A percentile compares a stretch with the other conserved stretches of the same genome.
phyloP scores from a whole-genome alignment of 1,140 invertebrate genomes.

The Phocides pigmalion region DNA sequence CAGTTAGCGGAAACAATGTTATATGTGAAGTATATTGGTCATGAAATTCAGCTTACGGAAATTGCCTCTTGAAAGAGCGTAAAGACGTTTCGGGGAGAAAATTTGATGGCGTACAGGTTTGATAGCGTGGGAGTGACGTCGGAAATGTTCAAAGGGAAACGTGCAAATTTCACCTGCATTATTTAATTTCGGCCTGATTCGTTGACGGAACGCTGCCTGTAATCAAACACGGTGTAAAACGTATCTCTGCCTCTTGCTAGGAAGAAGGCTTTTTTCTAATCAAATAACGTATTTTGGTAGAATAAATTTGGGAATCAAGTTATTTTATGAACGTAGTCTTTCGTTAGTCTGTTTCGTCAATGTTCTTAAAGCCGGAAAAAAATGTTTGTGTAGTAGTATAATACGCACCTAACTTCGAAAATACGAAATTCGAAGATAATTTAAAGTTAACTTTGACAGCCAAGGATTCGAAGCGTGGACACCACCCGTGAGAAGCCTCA shows the following conservation, averaged over 20 bases:
- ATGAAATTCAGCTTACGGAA: conserved; percentile 77
- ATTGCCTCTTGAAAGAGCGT: conserved; percentile 70
- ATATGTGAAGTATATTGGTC: conserved; percentile 72
- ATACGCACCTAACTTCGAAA: too few relatives aligned
- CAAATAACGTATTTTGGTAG: too few relatives aligned
- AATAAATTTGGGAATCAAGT: too few relatives aligned
- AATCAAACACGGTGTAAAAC: conserved; percentile 17
- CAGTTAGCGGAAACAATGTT: conserved; percentile 65
- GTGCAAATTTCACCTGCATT: conserved; percentile 30
- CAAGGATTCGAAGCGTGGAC: too few relatives aligned
- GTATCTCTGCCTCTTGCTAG: not conserved
- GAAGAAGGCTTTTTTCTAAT: too few relatives aligned
- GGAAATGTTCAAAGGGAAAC: conserved; percentile 31
- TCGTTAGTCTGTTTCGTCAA: too few relatives aligned
- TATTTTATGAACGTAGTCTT: too few relatives aligned
- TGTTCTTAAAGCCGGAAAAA: too few relatives aligned
- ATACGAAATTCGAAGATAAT: too few relatives aligned
- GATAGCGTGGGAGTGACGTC: conserved; percentile 45
- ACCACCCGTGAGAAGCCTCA: too few relatives aligned
- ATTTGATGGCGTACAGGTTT: conserved; percentile 75
- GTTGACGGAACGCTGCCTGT: conserved; percentile 10
- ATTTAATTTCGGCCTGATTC: conserved; percentile 27
- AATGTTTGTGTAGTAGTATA: too few relatives aligned
- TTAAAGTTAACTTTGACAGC: too few relatives aligned
- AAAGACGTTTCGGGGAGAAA: conserved; percentile 62